Base-by-base conservation (phyloP, 2,888 invertebrate species). In the Agrilus cyanescens region DNA sequence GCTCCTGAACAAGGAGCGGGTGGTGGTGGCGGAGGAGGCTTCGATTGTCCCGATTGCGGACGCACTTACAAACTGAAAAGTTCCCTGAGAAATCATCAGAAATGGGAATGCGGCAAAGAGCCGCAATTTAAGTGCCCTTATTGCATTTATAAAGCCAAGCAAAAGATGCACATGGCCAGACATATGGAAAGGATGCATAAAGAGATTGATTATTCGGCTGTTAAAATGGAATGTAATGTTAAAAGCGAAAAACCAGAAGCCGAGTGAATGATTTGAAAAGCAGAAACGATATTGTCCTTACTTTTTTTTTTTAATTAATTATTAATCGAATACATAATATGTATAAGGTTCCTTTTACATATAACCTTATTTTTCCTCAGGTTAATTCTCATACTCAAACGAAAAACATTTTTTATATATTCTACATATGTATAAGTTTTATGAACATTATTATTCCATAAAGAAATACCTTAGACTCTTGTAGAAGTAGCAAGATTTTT, bases 41-140 rank as follows among this genome's bases (percentile, higher is more conserved):
- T 84, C 73, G 75, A 79, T 45, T 86, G 86, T 67, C 78, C 82
- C 42, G 84, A 84, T 58, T 89, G 89, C 68, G 86, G 85, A 47
- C 75, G 88, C 52, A 79, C 84, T 50, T 89, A 89, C 70, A 88
- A 88, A 66, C 74, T 88, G 53, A 88, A 88, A 69, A 86, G 86
- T 54, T 87, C 87, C 46, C 69, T 85, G 57, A 75, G 85, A 48
- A 85, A 85, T 65, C 85, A 85, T 62, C 83, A 84, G 71, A 85
- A 85, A 66, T 85, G 85, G 85, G 85, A 85, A 67, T 85, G 85
- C 66, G 84, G 85, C 59, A 85, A 85, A 65, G 85, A 85, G 66
- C 85, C 85, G 14, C 84, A 84, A 66, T 85, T 85, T 65, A 80
- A 81, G 61, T 87, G 87, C 64, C 81, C 82, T 15, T 83, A 81